These are phyloP conservation scores for Brachypteracias leptosomus DNA, from an alignment of 2,113 vertebrate species.

Conservation along the genomic window DNA sequence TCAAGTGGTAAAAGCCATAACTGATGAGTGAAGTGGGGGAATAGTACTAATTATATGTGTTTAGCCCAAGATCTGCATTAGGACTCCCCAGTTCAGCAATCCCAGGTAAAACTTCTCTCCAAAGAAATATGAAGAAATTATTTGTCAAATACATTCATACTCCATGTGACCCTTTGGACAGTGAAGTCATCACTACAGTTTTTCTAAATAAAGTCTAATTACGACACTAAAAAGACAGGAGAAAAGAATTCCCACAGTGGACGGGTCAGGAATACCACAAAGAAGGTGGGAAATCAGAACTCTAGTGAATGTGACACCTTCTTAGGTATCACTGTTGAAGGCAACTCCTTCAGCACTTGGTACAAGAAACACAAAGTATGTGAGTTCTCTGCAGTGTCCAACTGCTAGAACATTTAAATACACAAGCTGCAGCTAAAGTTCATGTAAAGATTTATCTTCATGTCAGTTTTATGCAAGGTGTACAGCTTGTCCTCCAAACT, in stretches of 20 bases:
- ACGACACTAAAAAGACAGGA: not conserved
- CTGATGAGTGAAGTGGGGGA: not conserved
- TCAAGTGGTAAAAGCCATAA: not conserved
- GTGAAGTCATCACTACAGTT: not conserved
- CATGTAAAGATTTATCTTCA: not conserved
- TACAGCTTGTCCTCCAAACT: not conserved
- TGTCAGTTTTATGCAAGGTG: fast-evolving
- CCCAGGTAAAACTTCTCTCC: not conserved
- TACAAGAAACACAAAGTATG: not conserved
- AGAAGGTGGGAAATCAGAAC: not conserved
- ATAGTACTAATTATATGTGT: fast-evolving
- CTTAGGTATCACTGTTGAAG: not conserved
- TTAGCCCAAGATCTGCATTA: not conserved
- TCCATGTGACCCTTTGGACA: not conserved
- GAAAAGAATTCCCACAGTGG: not conserved
- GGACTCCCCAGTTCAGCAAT: not conserved
- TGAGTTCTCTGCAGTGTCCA: not conserved
- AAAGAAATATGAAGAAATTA: not conserved
- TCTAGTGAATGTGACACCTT: not conserved
- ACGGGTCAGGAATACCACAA: not conserved
- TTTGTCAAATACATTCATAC: not conserved
- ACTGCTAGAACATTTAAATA: not conserved
- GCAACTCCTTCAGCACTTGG: not conserved
- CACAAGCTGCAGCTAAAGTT: not conserved
- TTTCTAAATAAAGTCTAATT: not conserved